Evolutionary conservation across 1,140 invertebrate genomes (phyloP).

Genomic region (Zaprionus lachaisei): DNA sequence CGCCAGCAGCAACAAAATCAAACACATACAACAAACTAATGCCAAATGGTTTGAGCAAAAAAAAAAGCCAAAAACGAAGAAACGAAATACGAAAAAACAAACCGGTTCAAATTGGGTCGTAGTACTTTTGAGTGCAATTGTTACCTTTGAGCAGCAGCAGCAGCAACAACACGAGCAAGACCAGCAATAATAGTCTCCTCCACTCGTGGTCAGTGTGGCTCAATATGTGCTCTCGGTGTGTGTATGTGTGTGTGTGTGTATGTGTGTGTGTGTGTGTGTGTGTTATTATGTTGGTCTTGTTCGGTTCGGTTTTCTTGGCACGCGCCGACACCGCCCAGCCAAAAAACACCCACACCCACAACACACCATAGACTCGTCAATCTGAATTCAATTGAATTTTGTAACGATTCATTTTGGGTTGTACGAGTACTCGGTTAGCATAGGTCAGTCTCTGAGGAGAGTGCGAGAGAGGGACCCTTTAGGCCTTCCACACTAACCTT

Average conservation of each 20-base stretch:
- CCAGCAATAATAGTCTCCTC: constrained; percentile 43
- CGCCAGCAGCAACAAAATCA: background rate
- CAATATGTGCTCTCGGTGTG: constrained; percentile 48
- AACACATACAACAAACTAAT: constrained; percentile 32
- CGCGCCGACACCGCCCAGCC: constrained; percentile 53
- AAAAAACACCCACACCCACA: constrained; percentile 29
- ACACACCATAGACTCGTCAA: background rate
- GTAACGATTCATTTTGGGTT: constrained; percentile 55
- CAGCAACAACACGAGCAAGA: constrained; percentile 12
- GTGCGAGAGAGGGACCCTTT: constrained; percentile 16
- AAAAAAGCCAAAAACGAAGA: constrained; percentile 38
- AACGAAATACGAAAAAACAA: constrained; percentile 49
- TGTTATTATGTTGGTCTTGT: constrained; percentile 73
- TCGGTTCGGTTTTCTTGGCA: constrained; percentile 79
- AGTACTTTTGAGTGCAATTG: constrained; percentile 83
- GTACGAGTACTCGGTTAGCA: constrained; percentile 55
- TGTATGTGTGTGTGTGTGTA: background rate
- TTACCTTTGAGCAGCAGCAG: constrained; percentile 63
- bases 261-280: constrained; percentile 4
- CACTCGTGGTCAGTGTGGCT: constrained; percentile 45
- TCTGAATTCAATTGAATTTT: constrained; percentile 53
- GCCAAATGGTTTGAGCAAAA: constrained; percentile 35
- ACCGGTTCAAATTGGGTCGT: constrained; percentile 82
- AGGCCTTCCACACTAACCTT: constrained; percentile 61
- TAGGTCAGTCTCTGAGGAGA: constrained; percentile 64